A percentile compares a stretch with the other conserved stretches of the same genome.
Conservation (phyloP, 1,140 invertebrate genomes). For the Lepidurus arcticus region DNA sequence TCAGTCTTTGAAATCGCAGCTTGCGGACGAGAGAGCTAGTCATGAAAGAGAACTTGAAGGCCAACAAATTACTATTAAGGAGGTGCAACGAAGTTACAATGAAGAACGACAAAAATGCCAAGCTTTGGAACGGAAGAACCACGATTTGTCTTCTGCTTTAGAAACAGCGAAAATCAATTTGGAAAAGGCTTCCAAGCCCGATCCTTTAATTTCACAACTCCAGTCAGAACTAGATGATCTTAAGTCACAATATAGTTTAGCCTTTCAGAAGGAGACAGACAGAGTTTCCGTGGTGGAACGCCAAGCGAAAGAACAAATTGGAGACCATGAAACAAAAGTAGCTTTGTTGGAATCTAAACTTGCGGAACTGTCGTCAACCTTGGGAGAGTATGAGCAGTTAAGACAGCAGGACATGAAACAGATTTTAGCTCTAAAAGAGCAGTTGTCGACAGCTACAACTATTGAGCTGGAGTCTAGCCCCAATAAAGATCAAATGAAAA, state of each 20-base stretch:
- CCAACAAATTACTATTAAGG: slow-evolving; percentile 60
- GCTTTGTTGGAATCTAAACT: slow-evolving; percentile 67
- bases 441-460: background rate
- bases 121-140: slow-evolving; percentile 45
- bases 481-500: background rate
- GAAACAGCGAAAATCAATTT: slow-evolving; percentile 58
- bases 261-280: slow-evolving; percentile 61
- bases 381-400: slow-evolving; percentile 69
- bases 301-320: slow-evolving; percentile 57
- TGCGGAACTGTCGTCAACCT: slow-evolving; percentile 69
- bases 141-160: slow-evolving; percentile 57
- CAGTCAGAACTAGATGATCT: slow-evolving; percentile 64
- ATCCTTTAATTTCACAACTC: slow-evolving; percentile 57
- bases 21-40: slow-evolving; percentile 67
- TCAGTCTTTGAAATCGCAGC: slow-evolving; percentile 62
- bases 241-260: slow-evolving; percentile 61
- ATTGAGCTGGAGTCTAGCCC: background rate
- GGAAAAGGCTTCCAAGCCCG: slow-evolving; percentile 53
- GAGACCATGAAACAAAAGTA: slow-evolving; percentile 66
- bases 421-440: slow-evolving; percentile 63
- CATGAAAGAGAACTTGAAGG: slow-evolving; percentile 70
- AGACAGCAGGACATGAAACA: slow-evolving; percentile 65
- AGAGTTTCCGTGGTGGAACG: slow-evolving; percentile 61
- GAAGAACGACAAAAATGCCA: slow-evolving; percentile 35
- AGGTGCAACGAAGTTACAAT: slow-evolving; percentile 42